Evolutionary conservation across 1,140 invertebrate species (phyloP).

Genomic region (Saccostrea glomerata): DNA sequence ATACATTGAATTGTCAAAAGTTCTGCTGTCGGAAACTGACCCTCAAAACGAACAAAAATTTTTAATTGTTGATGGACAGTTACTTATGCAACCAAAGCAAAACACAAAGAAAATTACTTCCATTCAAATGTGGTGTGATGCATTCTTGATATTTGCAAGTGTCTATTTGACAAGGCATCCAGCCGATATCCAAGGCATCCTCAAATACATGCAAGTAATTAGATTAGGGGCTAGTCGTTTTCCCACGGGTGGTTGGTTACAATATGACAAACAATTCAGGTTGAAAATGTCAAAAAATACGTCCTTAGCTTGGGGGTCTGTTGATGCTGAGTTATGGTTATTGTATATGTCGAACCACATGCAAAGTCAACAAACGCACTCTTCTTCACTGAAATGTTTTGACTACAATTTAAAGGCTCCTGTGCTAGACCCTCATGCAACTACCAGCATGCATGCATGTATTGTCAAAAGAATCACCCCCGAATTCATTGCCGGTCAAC

Average conservation of each 20-base stretch:
- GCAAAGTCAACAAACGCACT: background rate
- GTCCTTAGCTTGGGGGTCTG: background rate
- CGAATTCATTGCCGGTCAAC: background rate
- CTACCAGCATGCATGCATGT: background rate
- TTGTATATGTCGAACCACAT: conserved; percentile 2
- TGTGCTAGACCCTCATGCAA: too few relatives aligned
- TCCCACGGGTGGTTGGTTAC: background rate
- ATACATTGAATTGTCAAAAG: background rate
- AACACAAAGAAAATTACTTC: background rate
- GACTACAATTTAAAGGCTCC: background rate
- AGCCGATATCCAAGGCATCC: background rate
- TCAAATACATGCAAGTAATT: background rate
- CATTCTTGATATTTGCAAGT: background rate
- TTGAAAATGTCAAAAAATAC: background rate
- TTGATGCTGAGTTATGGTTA: background rate
- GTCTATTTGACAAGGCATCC: background rate
- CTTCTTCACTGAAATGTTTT: background rate
- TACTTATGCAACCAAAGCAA: background rate
- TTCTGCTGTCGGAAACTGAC: background rate
- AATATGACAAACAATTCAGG: background rate
- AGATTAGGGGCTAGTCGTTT: background rate
- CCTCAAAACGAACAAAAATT: background rate
- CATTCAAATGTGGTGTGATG: too few relatives aligned
- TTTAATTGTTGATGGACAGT: background rate
- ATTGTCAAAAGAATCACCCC: background rate